These are phyloP conservation scores for Solenopsis invicta DNA, from an alignment of 1,140 invertebrate species.

Conservation along the genomic window DNA sequence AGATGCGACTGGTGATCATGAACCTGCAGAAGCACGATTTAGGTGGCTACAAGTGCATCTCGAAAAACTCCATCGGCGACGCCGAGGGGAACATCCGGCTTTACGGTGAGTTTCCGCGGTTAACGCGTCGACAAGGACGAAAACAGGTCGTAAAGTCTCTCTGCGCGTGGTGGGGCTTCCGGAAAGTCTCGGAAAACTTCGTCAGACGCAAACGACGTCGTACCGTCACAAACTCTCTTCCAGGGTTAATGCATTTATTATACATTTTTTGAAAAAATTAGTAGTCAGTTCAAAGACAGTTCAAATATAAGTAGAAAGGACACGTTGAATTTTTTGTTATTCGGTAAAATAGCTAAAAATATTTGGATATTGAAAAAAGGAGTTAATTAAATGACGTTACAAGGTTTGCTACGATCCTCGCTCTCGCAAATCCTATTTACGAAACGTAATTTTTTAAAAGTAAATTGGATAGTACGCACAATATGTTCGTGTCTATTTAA, in stretches of 20 bases:
- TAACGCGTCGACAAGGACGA: conserved; percentile 36
- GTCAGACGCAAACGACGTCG: conserved; percentile 1
- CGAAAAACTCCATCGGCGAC: conserved; percentile 96
- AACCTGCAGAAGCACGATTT: conserved; percentile 93
- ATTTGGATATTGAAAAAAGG: neutral
- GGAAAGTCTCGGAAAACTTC: neutral
- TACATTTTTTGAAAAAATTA: conserved; percentile 31
- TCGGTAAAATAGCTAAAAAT: neutral
- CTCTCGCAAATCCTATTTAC: conserved; percentile 17
- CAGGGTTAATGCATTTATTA: conserved; percentile 34
- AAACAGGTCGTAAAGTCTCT: conserved; percentile 66
- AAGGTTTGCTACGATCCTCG: no score
- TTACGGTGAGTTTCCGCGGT: conserved; percentile 90
- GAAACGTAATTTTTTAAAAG: neutral
- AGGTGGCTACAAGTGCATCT: conserved; percentile 96
- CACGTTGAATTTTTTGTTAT: neutral
- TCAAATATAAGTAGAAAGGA: no score
- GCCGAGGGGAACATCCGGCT: conserved; percentile 95
- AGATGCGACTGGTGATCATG: conserved; percentile 93
- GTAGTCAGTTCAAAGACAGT: neutral
- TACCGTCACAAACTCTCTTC: conserved; percentile 3
- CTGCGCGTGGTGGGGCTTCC: neutral
- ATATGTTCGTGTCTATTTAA: neutral
- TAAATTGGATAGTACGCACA: neutral
- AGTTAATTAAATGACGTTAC: neutral